Base-by-base conservation (phyloP, 2,888 invertebrate species). In the Eupithecia tripunctaria region DNA sequence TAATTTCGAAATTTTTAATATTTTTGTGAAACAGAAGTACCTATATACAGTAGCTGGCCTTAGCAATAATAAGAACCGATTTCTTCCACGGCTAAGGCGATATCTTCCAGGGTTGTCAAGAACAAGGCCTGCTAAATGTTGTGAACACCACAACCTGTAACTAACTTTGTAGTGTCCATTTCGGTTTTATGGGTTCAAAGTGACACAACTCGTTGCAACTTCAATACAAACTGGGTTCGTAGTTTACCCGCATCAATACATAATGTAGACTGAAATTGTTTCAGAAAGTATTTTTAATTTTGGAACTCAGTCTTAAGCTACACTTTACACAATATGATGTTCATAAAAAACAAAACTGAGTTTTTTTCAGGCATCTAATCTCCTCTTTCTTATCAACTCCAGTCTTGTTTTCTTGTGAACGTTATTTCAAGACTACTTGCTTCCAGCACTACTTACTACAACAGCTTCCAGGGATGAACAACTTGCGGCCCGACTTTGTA, bases 381-480 rank as follows among this genome's bases (percentile, higher is more conserved):
- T n/a, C n/a, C n/a, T n/a, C n/a, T n/a, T 2, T 47, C n/a, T 32
- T 0, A 32, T 6, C 0, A 21, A 51, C 21, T 25, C 21, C 10
- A 51, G 51, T 51, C 21, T 51, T 51, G 51, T 51, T 51, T 21
- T 51, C 3, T 3, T 51, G 25, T 0, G 7, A 21, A 25, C 51
- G 18, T 43, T 14, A 56, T 56, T 56, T 56, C 25, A 25, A 56
- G 56, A 51, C n/a, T 8, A 36, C 32, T 32, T 8, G 3, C 8
- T 63, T 32, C n/a, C 36, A 63, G 10, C 62, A 32, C 36, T 63
- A 36, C 12, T 10, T 25, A 25, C 25, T 25, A 14, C 8, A 10
- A 62, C 67, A 67, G 62, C 66, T 70, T 72, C 32, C 70, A 70
- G 63, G 67, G 56, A 70, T 67, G 67, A 66, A 73, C 56, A 63